Conservation (phyloP, 1,140 invertebrate species). For the Octopus sinensis region DNA sequence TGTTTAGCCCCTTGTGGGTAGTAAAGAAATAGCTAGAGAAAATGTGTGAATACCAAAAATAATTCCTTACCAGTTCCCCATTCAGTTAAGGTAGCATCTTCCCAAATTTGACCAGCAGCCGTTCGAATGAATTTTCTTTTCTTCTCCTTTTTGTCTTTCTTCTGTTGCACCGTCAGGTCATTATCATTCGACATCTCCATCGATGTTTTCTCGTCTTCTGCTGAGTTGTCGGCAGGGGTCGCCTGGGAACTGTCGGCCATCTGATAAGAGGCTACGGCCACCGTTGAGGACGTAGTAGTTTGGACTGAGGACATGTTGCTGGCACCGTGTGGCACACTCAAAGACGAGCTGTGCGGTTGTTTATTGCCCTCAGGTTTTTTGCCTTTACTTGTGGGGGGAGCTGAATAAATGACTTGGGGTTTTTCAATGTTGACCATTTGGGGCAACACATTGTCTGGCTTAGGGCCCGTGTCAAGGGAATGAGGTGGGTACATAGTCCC, state of each 20-base stretch:
- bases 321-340: conserved; percentile 8
- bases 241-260: conserved; percentile 15
- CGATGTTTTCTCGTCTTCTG: background rate
- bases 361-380: conserved; percentile 65
- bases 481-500: conserved; percentile 8
- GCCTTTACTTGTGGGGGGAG: conserved; percentile 50
- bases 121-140: conserved; percentile 78
- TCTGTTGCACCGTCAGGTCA: conserved; percentile 17
- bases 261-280: background rate
- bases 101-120: conserved; percentile 91
- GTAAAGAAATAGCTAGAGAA: no score
- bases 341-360: conserved; percentile 23
- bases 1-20: no score
- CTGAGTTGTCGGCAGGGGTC: background rate
- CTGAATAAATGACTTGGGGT: conserved; percentile 50
- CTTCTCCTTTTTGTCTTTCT: conserved; percentile 64
- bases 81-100: conserved; percentile 70
- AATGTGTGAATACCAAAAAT: no score
- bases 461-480: conserved; percentile 12
- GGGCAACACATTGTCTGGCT: background rate
- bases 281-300: background rate
- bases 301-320: background rate
- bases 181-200: conserved; percentile 12
- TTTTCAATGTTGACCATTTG: conserved; percentile 35
- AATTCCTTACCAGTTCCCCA: no score